Evolutionary conservation across 23 tunicate genomes (phyloP).

Genomic region (Diplosoma virens): DNA sequence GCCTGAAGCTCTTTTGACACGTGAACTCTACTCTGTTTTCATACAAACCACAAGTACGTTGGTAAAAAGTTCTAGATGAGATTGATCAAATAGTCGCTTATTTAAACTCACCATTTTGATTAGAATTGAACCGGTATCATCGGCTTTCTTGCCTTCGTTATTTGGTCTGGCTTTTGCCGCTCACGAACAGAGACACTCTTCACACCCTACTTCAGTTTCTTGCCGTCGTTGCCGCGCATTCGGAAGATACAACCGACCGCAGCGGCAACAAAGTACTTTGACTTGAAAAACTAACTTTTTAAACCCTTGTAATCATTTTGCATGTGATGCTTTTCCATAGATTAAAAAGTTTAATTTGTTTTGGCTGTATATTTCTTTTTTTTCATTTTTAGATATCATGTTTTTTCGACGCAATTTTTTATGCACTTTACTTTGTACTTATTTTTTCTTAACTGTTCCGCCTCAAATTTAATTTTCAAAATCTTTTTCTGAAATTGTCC

Average conservation of each 20-base stretch:
- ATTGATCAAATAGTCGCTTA: no score
- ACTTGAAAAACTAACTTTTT: no score
- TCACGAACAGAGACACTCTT: constrained; percentile 82
- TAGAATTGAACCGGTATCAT: no score
- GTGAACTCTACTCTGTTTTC: constrained; percentile 81
- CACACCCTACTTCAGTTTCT: constrained; percentile 76
- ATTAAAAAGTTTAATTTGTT: no score
- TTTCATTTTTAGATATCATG: no score
- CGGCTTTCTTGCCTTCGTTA: constrained; percentile 54
- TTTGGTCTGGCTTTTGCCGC: constrained; percentile 84
- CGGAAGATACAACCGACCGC: constrained; percentile 52
- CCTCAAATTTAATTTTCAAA: background rate
- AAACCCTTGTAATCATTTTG: no score
- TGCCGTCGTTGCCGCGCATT: constrained; percentile 53
- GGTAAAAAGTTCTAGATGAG: no score
- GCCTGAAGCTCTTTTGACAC: constrained; percentile 89
- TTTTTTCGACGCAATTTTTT: no score
- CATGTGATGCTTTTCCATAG: no score
- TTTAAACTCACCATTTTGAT: no score
- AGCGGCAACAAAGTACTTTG: constrained; percentile 65
- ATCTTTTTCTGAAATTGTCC: background rate
- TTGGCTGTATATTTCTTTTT: no score
- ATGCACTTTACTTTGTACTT: no score
- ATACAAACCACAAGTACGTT: constrained; percentile 64
- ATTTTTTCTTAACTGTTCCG: background rate